These are phyloP conservation scores for Rhynchonycteris naso DNA, from an alignment of 2,797 vertebrate genomes.

Conservation along the genomic window DNA sequence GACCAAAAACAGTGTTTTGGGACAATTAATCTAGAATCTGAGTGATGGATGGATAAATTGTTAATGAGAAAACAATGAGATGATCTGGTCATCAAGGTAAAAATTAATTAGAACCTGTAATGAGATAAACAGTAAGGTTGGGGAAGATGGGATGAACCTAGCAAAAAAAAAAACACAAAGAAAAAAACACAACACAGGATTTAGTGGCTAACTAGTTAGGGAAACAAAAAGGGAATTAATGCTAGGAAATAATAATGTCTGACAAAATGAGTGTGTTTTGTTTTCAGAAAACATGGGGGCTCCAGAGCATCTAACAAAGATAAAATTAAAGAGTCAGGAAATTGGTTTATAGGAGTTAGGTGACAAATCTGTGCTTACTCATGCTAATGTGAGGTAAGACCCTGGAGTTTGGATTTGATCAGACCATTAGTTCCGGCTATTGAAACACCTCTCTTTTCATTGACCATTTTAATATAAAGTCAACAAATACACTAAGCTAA, in stretches of 20 bases:
- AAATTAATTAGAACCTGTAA: not conserved
- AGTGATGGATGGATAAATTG: not conserved
- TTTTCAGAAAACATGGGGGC: not conserved
- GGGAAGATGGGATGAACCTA: not conserved
- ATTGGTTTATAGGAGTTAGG: not conserved
- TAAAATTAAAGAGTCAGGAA: not conserved
- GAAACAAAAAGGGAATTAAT: not conserved
- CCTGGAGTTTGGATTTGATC: not conserved
- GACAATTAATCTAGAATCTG: constrained; percentile 26
- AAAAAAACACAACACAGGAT: not conserved
- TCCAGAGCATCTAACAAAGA: not conserved
- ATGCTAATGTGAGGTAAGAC: not conserved
- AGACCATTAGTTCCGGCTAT: not conserved
- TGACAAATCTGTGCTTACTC: not conserved
- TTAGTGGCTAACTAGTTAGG: not conserved
- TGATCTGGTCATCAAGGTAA: not conserved
- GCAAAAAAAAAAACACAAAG: not conserved
- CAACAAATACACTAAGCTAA: not conserved
- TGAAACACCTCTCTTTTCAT: not conserved
- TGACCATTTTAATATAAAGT: constrained; percentile 6
- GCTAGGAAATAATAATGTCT: not conserved
- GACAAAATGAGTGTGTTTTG: not conserved
- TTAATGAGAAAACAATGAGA: not conserved
- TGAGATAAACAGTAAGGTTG: not conserved
- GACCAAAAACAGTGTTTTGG: not conserved